Base-by-base conservation (phyloP, 2,113 vertebrate genomes). In the Toxotes chatareus region DNA sequence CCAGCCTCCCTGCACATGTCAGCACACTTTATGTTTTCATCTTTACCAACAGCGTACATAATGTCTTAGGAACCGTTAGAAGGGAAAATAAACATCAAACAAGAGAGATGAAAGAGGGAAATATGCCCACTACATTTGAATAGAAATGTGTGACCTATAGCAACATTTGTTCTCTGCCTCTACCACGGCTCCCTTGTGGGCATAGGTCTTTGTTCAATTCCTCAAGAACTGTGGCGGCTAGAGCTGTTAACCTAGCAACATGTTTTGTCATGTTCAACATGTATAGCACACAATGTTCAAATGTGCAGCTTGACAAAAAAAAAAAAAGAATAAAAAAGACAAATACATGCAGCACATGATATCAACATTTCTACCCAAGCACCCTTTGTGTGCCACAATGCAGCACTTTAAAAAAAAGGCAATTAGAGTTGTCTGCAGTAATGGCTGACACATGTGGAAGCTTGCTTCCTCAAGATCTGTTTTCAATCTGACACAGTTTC, bases 401-500 rank as follows among this genome's bases (percentile, higher is more conserved):
- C 80, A 77, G 67, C 80, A 74, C 79, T 89, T 83, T 80, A 76
- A 51, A 40, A 40, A 40, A 7, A 79, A 82, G 42, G 75, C 73
- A 87, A 89, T 87, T 82, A 79, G 77, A 86, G 65, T 69, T 88
- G 86, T 83, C 79, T 76, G 59, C 84, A 75, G 77, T 91, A 93
- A 93, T 91, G 82, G 89, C 85, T 91, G 83, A 91, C 89, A 92
- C 84, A 85, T 92, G 85, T 90, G 86, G 74, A 85, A 82, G 86
- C 79, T 79, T 65, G 76, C 79, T 84, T 80, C 55, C 62, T 71
- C 51, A 57, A 86, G 85, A 84, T 90, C 88, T 91, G 84, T 84
- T 94, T 92, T 90, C 86, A 88, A 90, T 87, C 87, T 73, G 87
- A 88, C 69, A 87, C 79, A 73, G 70, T 89, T 87, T 89, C 76